These are phyloP conservation scores for Larimichthys crocea DNA, from an alignment of 2,113 vertebrate genomes.

Conservation along the genomic window DNA sequence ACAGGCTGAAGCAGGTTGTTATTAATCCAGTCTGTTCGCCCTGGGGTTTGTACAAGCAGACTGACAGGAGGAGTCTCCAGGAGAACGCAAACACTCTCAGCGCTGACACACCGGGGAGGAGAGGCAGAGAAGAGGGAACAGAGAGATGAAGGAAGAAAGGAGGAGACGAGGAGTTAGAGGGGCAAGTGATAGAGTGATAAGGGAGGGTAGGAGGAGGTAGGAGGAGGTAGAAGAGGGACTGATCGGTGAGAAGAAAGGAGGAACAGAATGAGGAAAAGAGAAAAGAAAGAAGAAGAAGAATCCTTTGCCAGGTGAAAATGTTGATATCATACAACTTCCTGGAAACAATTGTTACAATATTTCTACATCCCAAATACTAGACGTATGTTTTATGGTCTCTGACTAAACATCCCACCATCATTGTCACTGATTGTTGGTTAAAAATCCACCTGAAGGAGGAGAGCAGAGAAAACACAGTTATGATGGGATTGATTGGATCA, in stretches of 20 bases:
- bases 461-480: too few species aligned
- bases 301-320: too few species aligned
- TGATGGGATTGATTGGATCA: too few species aligned
- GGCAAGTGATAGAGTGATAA: not conserved
- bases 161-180: not conserved
- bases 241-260: not conserved
- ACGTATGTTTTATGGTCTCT: too few species aligned
- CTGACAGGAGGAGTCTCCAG: slow-evolving; percentile 35
- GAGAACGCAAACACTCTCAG: slow-evolving; percentile 37
- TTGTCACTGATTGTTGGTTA: too few species aligned
- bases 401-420: too few species aligned
- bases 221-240: not conserved
- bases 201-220: not conserved
- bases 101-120: not conserved
- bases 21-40: slow-evolving; percentile 39
- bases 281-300: too few species aligned
- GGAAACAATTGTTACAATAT: too few species aligned
- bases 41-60: slow-evolving; percentile 33
- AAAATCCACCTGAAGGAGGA: too few species aligned
- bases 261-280: too few species aligned
- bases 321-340: too few species aligned
- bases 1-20: slow-evolving; percentile 47
- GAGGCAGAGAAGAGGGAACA: not conserved
- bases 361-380: too few species aligned
- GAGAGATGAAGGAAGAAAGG: not conserved